Conservation (phyloP, 2,888 invertebrate genomes). For the Stratiomys singularior region DNA sequence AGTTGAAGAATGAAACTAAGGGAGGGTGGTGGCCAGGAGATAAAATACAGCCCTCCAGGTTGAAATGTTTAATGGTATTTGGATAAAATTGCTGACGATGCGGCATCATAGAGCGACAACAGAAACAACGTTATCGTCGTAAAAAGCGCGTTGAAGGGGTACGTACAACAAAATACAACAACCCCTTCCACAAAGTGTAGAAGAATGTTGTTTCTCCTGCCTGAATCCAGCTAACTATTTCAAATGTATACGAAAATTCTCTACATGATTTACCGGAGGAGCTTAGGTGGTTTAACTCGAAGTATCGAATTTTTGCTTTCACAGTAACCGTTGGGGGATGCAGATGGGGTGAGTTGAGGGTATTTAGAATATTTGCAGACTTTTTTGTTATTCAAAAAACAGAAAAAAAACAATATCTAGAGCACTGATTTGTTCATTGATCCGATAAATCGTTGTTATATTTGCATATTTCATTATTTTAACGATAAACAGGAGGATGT, state of each 20-base stretch:
- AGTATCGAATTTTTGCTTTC: background rate
- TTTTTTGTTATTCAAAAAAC: too few relatives aligned
- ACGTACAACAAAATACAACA: too few relatives aligned
- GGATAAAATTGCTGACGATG: conserved; percentile 12
- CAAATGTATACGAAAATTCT: background rate
- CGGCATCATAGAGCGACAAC: background rate
- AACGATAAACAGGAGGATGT: background rate
- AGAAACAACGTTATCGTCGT: background rate
- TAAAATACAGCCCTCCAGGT: background rate
- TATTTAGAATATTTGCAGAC: too few relatives aligned
- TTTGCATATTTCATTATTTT: conserved; percentile 28
- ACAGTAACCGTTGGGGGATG: too few relatives aligned
- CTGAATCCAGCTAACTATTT: background rate
- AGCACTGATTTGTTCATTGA: conserved; percentile 33
- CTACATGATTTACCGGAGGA: background rate
- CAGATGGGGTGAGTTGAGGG: too few relatives aligned
- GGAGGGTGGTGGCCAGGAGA: background rate
- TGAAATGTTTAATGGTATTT: conserved; percentile 13
- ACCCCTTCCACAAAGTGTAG: too few relatives aligned
- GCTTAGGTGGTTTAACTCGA: background rate
- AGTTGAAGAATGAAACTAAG: background rate
- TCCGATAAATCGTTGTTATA: conserved; percentile 24
- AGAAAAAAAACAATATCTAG: background rate
- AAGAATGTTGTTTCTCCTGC: background rate
- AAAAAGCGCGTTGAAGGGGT: background rate